Evolutionary conservation across 2,113 vertebrate species (phyloP), one percentile per base, ranked within the genome.

Genomic region (Deroptyus accipitrinus): DNA sequence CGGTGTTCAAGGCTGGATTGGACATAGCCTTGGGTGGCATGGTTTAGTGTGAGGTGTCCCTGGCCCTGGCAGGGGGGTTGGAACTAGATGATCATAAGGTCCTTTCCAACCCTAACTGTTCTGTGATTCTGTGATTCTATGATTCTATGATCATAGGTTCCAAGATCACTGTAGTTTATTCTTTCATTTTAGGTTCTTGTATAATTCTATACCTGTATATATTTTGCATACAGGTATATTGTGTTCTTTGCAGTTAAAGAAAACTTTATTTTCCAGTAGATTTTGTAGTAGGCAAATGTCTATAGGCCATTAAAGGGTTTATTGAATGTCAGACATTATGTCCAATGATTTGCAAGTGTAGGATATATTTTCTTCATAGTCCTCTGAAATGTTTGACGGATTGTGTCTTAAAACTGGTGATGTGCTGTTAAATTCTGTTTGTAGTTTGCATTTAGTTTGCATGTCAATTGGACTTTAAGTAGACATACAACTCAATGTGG

Each of bases 381-480:
- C 79, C 88, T 93, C 89, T 83, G 81, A 97, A 97, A 94, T 83
- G 72, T 95, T 97, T 96, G 94, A 93, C 63, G 83, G 94, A 96
- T 97, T 96, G 68, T 96, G 95, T 96, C 96, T 98, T 97, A 96
- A 97, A 98, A 97, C 75, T 97, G 83, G 89, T 79, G 94, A 84
- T 96, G 85, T 92, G 89, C 90, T 97, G 95, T 96, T 97, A 97
- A 95, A 97, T 97, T 97, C 76, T 95, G 91, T 95, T 97, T 94
- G 91, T 92, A 89, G 77, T 96, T 97, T 97, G 95, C 95, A 97
- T 97, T 96, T 97, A 92, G 94, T 98, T 98, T 98, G 96, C 95
- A 96, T 97, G 92, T 95, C 97, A 98, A 95, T 96, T 97, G 94
- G 86, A 96, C 87, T 97, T 95, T 94, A 97, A 95, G 77, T 96